Evolutionary conservation across 2,888 invertebrate genomes (phyloP).

Genomic region (Thalpophila matura): DNA sequence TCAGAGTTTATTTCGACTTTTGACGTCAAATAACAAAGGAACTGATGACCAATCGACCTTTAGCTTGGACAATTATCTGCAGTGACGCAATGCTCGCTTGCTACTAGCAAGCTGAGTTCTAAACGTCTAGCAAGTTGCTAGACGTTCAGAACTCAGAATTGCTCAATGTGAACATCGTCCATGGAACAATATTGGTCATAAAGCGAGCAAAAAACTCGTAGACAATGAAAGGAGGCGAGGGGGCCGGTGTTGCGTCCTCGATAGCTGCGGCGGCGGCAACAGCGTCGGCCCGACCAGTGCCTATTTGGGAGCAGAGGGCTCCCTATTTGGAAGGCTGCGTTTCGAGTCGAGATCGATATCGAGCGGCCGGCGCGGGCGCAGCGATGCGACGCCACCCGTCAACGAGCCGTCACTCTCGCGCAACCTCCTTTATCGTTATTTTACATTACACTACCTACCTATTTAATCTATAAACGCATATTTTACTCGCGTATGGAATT

Average conservation of each 20-base stretch:
- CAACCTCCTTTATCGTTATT: slow-evolving; percentile 74
- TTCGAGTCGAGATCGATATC: slow-evolving; percentile 87
- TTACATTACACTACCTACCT: slow-evolving; percentile 64
- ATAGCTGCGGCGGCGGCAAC: slow-evolving; percentile 69
- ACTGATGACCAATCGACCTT: slow-evolving; percentile 65
- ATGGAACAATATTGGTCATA: slow-evolving; percentile 74
- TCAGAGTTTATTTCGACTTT: slow-evolving; percentile 59
- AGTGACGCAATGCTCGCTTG: slow-evolving; percentile 57
- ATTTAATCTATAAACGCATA: slow-evolving; percentile 18
- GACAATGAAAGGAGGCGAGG: slow-evolving; percentile 85
- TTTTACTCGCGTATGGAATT: slow-evolving; percentile 14
- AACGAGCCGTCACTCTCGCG: slow-evolving; percentile 77
- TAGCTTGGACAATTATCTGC: slow-evolving; percentile 63
- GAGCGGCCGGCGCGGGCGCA: slow-evolving; percentile 59
- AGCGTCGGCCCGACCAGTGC: slow-evolving; percentile 77
- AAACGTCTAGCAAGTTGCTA: no score
- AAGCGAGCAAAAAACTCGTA: slow-evolving; percentile 76
- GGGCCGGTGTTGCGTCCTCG: slow-evolving; percentile 79
- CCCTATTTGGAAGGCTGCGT: slow-evolving; percentile 90
- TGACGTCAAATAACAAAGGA: slow-evolving; percentile 60
- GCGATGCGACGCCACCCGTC: slow-evolving; percentile 76
- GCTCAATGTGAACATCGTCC: slow-evolving; percentile 33
- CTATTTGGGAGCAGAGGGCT: slow-evolving; percentile 84
- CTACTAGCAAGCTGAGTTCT: no score
- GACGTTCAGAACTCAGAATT: slow-evolving; percentile 33